Base-by-base conservation (phyloP, 2,113 vertebrate species). In the Elgaria multicarinata region DNA sequence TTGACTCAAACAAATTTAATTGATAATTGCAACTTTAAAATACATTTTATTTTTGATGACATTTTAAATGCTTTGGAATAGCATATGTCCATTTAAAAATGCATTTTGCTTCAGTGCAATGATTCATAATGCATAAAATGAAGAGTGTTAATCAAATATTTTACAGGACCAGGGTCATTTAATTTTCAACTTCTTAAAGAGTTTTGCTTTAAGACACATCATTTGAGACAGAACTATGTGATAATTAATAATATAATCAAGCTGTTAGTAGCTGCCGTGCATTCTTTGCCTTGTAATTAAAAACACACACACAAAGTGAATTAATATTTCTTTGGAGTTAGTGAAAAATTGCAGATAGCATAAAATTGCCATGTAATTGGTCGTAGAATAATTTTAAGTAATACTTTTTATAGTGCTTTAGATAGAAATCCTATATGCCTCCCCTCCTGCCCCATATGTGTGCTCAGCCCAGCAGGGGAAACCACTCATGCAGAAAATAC, bases 141-240 rank as follows among this genome's bases (percentile, higher is more conserved):
- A 89, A 83, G 82, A 89, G 88, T 76, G 82, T 89, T 89, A 89
- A 89, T 89, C 88, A 89, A 89, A 89, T 85, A 89, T 89, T 89
- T 89, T 89, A 89, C 82, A 89, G 88, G 88, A 66, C 74, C 50
- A 42, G 88, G 88, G 88, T 85, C 88, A 89, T 89, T 89, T 85
- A 89, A 89, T 89, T 89, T 89, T 89, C 88, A 89, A 84, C 72
- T 85, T 89, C 74, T 85, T 89, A 85, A 78, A 84, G 82, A 85
- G 88, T 89, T 89, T 89, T 89, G 88, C 88, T 84, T 89, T 89
- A 89, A 77, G 75, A 89, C 88, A 89, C 88, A 89, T 85, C 88
- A 89, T 89, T 89, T 83, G 88, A 89, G 88, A 69, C 82, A 89
- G 62, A 89, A 89, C 64, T 85, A 89, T 89, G 88, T 89, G 88